Percentiles rank a stretch among this genome's conserved stretches.
Evolutionary conservation across 2,888 invertebrate genomes (phyloP).

Genomic region (Brachylomia viminalis): DNA sequence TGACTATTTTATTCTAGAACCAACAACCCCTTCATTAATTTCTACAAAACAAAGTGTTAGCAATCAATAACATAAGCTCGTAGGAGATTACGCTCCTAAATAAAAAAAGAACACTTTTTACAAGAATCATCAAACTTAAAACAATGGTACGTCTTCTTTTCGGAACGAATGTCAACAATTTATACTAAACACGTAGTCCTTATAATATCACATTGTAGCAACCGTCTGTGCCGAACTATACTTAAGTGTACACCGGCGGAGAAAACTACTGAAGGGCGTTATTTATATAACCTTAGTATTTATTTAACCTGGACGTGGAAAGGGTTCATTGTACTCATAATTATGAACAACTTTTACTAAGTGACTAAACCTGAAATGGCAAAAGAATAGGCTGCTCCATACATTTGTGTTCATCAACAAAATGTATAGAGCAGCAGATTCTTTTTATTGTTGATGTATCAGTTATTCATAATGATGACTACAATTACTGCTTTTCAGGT

Average conservation of each 20-base stretch:
- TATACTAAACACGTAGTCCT: constrained; percentile 29
- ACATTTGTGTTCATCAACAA: neutral
- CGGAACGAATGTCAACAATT: constrained; percentile 32
- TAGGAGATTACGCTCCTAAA: constrained; percentile 54
- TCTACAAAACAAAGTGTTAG: constrained; percentile 23
- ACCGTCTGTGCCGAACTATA: constrained; percentile 26
- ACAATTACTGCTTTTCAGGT: neutral
- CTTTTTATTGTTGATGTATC: neutral
- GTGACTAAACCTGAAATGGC: neutral
- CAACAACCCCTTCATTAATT: constrained; percentile 7
- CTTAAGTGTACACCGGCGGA: neutral
- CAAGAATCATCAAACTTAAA: constrained; percentile 47
- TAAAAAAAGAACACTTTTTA: constrained; percentile 34
- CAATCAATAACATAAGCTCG: constrained; percentile 37
- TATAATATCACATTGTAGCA: constrained; percentile 55
- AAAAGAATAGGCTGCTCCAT: neutral
- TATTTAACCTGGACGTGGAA: neutral
- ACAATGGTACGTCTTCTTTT: constrained; percentile 31
- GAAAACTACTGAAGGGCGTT: neutral
- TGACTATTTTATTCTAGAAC: constrained; percentile 26
- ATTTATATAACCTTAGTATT: neutral
- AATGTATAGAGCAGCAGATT: neutral
- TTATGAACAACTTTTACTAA: too few species aligned
- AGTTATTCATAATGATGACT: neutral
- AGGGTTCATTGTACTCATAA: neutral